phyloP scores from a whole-genome alignment of 2,113 vertebrate genomes.

The Stictonetta naevosa region DNA sequence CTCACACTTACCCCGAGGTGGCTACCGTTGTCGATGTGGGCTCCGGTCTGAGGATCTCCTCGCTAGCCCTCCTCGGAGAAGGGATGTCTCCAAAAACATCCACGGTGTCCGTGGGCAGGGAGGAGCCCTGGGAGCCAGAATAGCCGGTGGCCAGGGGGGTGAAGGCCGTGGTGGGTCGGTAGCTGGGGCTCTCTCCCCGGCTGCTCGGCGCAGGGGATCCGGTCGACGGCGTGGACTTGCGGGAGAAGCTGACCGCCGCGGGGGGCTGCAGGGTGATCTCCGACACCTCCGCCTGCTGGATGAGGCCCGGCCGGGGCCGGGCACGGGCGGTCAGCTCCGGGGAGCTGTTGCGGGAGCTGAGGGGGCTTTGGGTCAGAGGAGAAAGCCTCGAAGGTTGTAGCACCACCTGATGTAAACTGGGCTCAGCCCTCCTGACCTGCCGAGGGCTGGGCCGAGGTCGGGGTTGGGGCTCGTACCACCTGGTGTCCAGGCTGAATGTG shows the following conservation, averaged over 20 bases:
- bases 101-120: slow-evolving; percentile 86
- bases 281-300: slow-evolving; percentile 92
- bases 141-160: slow-evolving; percentile 90
- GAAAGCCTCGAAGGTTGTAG: slow-evolving; percentile 97
- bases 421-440: slow-evolving; percentile 91
- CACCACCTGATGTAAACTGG: slow-evolving; percentile 97
- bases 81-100: slow-evolving; percentile 93
- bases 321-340: slow-evolving; percentile 93
- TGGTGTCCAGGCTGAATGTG: slow-evolving; percentile 95
- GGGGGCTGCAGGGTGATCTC: slow-evolving; percentile 94
- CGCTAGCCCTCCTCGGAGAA: slow-evolving; percentile 89
- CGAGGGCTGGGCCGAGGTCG: slow-evolving; percentile 94
- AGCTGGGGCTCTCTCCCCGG: slow-evolving; percentile 84
- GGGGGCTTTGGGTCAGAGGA: slow-evolving; percentile 96
- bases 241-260: slow-evolving; percentile 90
- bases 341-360: slow-evolving; percentile 94
- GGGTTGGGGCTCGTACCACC: slow-evolving; percentile 96
- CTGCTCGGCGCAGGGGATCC: slow-evolving; percentile 91
- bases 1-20: slow-evolving; percentile 93
- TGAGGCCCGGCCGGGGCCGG: slow-evolving; percentile 90
- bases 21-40: slow-evolving; percentile 90
- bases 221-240: slow-evolving; percentile 90
- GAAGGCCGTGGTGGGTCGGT: slow-evolving; percentile 87
- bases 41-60: slow-evolving; percentile 96
- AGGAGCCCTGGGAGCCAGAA: slow-evolving; percentile 86